Conservation (phyloP, 2,113 vertebrate genomes). For the Gallinago undulata region DNA sequence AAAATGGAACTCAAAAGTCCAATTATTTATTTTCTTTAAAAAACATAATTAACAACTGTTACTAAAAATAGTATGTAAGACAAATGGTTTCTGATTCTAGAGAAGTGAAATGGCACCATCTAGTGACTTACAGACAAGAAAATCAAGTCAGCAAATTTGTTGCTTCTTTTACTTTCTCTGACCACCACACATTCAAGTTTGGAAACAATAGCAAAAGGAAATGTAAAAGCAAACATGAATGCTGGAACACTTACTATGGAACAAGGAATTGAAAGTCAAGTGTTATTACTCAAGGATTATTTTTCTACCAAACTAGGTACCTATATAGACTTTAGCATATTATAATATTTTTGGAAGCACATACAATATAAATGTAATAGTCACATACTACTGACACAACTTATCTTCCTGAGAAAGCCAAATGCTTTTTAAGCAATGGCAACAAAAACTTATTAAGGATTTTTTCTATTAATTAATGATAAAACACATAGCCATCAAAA, state of each 20-base stretch:
- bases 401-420: background rate
- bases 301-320: background rate
- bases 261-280: background rate
- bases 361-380: background rate
- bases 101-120: conserved; percentile 58
- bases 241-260: background rate
- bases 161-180: background rate
- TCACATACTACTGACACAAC: background rate
- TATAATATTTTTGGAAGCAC: background rate
- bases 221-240: conserved; percentile 8
- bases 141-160: background rate
- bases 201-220: background rate
- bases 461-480: background rate
- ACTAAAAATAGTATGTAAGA: background rate
- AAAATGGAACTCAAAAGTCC: background rate
- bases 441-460: background rate
- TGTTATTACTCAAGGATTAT: background rate
- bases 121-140: conserved; percentile 29
- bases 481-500: background rate
- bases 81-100: background rate
- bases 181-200: background rate
- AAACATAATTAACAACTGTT: background rate
- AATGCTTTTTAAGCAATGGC: background rate
- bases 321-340: background rate
- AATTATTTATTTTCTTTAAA: background rate